These are phyloP conservation scores for Notothenia coriiceps DNA, from an alignment of 2,113 vertebrate species.

Conservation along the genomic window DNA sequence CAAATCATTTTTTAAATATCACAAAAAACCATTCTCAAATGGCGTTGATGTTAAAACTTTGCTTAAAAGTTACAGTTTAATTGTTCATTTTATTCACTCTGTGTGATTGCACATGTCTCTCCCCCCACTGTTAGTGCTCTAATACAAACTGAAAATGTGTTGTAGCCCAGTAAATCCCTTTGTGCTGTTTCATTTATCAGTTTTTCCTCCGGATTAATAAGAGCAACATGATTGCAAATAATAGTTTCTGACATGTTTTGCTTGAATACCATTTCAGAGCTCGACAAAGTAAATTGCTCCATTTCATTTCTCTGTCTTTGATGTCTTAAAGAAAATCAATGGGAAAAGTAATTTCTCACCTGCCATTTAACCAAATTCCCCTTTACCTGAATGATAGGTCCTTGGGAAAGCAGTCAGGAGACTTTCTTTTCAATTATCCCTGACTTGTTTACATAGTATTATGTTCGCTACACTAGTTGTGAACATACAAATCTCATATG, in stretches of 20 bases:
- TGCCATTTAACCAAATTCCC: conserved; percentile 88
- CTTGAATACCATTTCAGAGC: conserved; percentile 82
- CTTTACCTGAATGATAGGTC: conserved; percentile 88
- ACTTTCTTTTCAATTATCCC: conserved; percentile 94
- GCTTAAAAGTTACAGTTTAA: conserved; percentile 43
- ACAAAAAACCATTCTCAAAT: conserved; percentile 16
- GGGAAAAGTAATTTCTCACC: conserved; percentile 93
- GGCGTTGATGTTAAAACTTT: conserved; percentile 35
- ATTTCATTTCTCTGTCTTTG: conserved; percentile 91
- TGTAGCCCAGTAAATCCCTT: conserved; percentile 73
- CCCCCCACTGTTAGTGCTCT: conserved; percentile 46
- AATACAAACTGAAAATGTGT: conserved; percentile 68
- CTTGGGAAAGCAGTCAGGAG: conserved; percentile 88
- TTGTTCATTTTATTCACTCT: conserved; percentile 31
- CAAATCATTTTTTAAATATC: not conserved
- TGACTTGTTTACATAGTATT: conserved; percentile 93
- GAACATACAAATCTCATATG: conserved; percentile 88
- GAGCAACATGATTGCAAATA: conserved; percentile 88
- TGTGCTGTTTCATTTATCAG: conserved; percentile 73
- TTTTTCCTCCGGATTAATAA: conserved; percentile 82
- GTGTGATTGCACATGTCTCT: conserved; percentile 32
- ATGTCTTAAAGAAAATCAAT: conserved; percentile 93
- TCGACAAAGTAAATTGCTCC: conserved; percentile 88
- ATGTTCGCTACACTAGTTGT: conserved; percentile 81
- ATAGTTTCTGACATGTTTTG: conserved; percentile 90